Conservation (phyloP, 2,797 vertebrate species). For the Paramormyrops hopkinsi region DNA sequence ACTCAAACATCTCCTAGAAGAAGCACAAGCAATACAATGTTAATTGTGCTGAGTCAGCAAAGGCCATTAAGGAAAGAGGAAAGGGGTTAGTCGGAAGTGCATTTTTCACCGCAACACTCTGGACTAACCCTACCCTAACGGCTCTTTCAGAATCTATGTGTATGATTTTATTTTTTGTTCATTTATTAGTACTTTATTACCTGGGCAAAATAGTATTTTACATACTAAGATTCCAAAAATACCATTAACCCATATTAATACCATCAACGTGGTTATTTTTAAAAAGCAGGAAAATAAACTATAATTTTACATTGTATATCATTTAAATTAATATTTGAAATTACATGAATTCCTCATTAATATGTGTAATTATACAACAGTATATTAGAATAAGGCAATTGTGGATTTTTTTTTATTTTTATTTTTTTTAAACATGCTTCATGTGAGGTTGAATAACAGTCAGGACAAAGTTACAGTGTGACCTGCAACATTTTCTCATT, state of each 20-base stretch:
- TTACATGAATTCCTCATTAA: background rate
- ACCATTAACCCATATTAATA: background rate
- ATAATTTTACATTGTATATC: background rate
- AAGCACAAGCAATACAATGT: constrained; percentile 31
- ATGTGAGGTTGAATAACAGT: background rate
- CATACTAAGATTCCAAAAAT: background rate
- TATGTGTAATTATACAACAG: background rate
- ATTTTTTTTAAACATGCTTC: background rate
- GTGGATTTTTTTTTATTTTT: background rate
- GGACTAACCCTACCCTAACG: background rate
- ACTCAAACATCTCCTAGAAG: constrained; percentile 75
- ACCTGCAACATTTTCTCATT: background rate
- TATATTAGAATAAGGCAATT: background rate
- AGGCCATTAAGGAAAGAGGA: background rate
- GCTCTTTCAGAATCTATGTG: background rate
- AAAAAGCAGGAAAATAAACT: background rate
- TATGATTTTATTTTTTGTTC: background rate
- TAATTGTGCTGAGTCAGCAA: background rate
- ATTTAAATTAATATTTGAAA: background rate
- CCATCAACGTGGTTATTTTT: background rate
- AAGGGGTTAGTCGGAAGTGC: background rate
- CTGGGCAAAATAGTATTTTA: background rate
- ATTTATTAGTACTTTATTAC: background rate
- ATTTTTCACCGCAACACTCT: background rate
- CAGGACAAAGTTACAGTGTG: background rate